Evolutionary conservation across 2,888 invertebrate genomes (phyloP).

Genomic region (Synanthedon vespiformis): DNA sequence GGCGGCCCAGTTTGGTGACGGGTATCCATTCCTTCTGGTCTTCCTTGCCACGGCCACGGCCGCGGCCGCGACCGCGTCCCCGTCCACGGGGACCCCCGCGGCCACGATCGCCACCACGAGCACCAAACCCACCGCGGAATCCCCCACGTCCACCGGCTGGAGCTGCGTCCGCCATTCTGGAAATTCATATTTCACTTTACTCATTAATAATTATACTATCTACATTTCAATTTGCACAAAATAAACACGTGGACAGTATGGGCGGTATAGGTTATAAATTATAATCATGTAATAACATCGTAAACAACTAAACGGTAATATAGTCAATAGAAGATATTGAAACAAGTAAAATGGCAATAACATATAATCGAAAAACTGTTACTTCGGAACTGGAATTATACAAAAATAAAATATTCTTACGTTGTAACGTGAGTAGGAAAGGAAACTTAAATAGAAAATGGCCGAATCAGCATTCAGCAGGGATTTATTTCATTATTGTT

Average conservation of each 20-base stretch:
- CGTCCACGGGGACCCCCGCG: slow-evolving; percentile 80
- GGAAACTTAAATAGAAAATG: slow-evolving; percentile 63
- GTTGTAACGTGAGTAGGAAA: slow-evolving; percentile 52
- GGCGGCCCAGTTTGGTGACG: slow-evolving; percentile 96
- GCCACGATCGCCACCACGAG: slow-evolving; percentile 76
- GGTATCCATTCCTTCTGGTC: slow-evolving; percentile 99
- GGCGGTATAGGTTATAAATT: too few relatives aligned
- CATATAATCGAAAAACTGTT: slow-evolving; percentile 1
- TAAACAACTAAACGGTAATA: too few relatives aligned
- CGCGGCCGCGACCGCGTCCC: slow-evolving; percentile 84
- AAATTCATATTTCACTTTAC: slow-evolving; percentile 44
- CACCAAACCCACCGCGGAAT: slow-evolving; percentile 89
- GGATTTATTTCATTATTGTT: too few relatives aligned
- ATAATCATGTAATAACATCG: too few relatives aligned
- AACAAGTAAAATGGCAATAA: slow-evolving; percentile 1
- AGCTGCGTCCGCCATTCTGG: slow-evolving; percentile 98
- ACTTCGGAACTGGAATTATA: not conserved
- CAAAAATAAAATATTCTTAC: slow-evolving; percentile 33
- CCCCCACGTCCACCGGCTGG: slow-evolving; percentile 95
- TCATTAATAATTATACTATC: slow-evolving; percentile 46
- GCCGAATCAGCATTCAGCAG: too few relatives aligned
- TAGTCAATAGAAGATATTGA: not conserved
- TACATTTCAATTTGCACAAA: slow-evolving; percentile 8
- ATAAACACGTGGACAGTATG: slow-evolving; percentile 36
- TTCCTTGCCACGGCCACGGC: slow-evolving; percentile 90